phyloP scores from a whole-genome alignment of 2,797 vertebrate species.

The Notolepis coatsorum region DNA sequence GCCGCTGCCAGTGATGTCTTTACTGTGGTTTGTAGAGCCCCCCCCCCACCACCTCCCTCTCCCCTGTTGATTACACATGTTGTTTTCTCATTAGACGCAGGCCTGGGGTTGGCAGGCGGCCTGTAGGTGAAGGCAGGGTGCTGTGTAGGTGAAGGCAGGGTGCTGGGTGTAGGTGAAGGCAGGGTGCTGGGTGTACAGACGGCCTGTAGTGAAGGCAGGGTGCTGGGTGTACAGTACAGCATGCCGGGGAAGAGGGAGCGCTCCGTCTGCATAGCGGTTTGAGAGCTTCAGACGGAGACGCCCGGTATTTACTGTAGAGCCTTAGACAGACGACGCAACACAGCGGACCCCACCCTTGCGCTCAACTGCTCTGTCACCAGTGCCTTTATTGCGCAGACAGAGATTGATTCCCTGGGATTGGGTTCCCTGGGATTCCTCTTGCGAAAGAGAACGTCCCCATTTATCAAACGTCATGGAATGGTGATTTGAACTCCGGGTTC shows the following conservation, averaged over 20 bases:
- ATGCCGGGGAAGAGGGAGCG: constrained; percentile 65
- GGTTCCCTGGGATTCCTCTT: constrained; percentile 67
- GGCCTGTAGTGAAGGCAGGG: no score
- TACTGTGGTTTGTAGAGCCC: constrained; percentile 66
- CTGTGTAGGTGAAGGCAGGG: no score
- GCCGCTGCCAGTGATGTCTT: constrained; percentile 62
- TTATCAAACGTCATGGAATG: constrained; percentile 65
- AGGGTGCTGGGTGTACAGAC: no score
- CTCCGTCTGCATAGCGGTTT: constrained; percentile 68
- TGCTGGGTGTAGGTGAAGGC: constrained; percentile 65
- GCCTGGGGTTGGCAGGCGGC: constrained; percentile 65
- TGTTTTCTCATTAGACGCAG: constrained; percentile 74
- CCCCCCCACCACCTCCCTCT: constrained; percentile 27
- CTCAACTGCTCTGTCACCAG: constrained; percentile 79
- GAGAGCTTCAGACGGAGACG: constrained; percentile 78
- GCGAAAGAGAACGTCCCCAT: constrained; percentile 62
- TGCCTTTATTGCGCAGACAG: constrained; percentile 78
- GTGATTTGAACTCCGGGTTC: constrained; percentile 30
- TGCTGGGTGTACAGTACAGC: constrained; percentile 68
- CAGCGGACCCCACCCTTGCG: constrained; percentile 75
- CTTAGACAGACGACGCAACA: constrained; percentile 82
- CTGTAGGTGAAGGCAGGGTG: constrained; percentile 64
- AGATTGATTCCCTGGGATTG: constrained; percentile 77
- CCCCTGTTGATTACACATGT: constrained; percentile 73
- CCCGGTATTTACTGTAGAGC: constrained; percentile 78